Base-by-base conservation (phyloP, 2,888 invertebrate species). In the Ochlodes sylvanus region DNA sequence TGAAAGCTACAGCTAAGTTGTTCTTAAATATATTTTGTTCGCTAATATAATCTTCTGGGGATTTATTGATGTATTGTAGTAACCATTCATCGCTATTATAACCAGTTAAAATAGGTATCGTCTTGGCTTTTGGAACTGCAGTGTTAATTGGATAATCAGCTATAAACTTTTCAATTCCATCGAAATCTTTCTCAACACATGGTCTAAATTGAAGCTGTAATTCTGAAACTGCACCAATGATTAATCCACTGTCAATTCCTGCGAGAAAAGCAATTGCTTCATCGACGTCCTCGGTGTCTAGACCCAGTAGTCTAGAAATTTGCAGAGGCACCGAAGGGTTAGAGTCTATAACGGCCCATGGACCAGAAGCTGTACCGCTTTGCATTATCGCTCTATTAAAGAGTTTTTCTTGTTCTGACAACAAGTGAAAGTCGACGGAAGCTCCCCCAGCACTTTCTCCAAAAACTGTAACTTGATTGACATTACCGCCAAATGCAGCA, bases 61-160 rank as follows among this genome's bases (percentile, higher is more conserved):
- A n/a, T 47, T 62, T 68, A 10, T 47, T 17, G 19, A 62, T 17
- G 50, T 56, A 79, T 69, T 54, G 19, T 70, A 15, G 73, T 71
- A 63, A 74, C 70, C 19, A 69, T 86, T 88, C 68, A 78, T 72
- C 65, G 77, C 74, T 64, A 72, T 84, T 79, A 41, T 80, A 85
- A 9, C 89, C 89, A 9, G 83, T 74, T 41, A 87, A 67, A 62
- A 88, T 72, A n/a, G 83, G 75, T n/a, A 84, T 75, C 27, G 77
- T 72, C 50, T 71, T 77, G 0, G 74, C 78, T 77, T 83, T 85
- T 0, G 82, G 79, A 0, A 75, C 60, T 19, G 74, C 68, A 21
- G 73, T 73, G 3, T 84, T 71, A 73, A 85, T 80, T 64, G 79
- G 76, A 42, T 77, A 76, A 10, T 77, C 73, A 41, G 84, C 57